Evolutionary conservation across 2,113 vertebrate species (phyloP).

Genomic region (Dicentrarchus labrax): DNA sequence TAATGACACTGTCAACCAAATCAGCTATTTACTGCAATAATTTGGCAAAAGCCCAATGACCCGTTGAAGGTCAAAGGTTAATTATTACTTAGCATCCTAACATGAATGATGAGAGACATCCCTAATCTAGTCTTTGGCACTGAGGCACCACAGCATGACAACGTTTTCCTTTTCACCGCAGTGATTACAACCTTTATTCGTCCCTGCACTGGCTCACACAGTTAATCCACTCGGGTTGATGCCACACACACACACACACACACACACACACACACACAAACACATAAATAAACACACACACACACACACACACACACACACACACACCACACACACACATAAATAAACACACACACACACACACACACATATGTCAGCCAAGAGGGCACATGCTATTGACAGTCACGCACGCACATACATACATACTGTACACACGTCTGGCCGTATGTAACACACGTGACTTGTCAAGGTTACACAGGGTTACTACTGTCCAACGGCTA

Average conservation of each 20-base stretch:
- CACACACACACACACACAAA: not conserved
- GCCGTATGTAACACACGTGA: slow-evolving; percentile 4
- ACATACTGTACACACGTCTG: not conserved
- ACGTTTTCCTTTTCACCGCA: not conserved
- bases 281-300: not conserved
- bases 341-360: too few relatives aligned
- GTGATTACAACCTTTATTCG: slow-evolving; percentile 6
- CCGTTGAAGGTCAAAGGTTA: not conserved
- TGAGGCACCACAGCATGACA: not conserved
- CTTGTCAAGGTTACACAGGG: slow-evolving; percentile 37
- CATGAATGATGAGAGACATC: not conserved
- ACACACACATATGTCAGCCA: not conserved
- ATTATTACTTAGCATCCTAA: not conserved
- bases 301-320: not conserved
- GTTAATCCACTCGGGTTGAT: not conserved
- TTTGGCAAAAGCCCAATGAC: not conserved
- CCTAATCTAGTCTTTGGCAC: not conserved
- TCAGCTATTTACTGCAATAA: not conserved
- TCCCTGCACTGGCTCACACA: not conserved
- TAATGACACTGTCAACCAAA: too few relatives aligned
- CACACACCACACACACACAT: too few relatives aligned
- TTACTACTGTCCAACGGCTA: slow-evolving; percentile 27
- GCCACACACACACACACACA: not conserved
- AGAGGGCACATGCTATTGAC: not conserved
- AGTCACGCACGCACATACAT: not conserved